phyloP scores from a whole-genome alignment of 2,113 vertebrate genomes.

The Noctilio leporinus region DNA sequence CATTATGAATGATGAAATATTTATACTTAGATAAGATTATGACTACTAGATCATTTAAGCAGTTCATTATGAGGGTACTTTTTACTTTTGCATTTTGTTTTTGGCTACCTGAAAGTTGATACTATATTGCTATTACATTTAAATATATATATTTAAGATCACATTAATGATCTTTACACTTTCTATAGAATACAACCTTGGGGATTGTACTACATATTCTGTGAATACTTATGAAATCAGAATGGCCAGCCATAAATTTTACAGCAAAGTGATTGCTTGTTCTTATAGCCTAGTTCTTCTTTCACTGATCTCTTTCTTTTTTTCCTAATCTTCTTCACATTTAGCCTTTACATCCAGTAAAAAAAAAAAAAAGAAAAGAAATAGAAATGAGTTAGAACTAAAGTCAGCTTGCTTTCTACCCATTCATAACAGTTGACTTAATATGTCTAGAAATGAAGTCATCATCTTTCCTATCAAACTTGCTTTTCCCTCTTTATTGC shows the following conservation, averaged over 20 bases:
- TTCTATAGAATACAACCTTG: not conserved
- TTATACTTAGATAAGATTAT: not conserved
- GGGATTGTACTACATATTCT: not conserved
- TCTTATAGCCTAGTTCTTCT: not conserved
- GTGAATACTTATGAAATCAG: not conserved
- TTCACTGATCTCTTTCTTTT: not conserved
- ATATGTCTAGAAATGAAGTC: not conserved
- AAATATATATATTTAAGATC: no score
- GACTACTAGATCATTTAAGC: not conserved
- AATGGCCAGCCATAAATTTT: not conserved
- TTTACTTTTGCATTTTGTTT: constrained; percentile 11
- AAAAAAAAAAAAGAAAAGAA: not conserved
- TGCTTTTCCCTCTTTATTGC: not conserved
- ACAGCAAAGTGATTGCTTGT: not conserved
- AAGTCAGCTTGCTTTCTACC: not conserved
- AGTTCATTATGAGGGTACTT: not conserved
- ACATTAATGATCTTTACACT: not conserved
- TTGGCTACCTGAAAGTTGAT: not conserved
- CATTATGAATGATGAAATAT: not conserved
- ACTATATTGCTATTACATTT: not conserved
- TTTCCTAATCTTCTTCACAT: not conserved
- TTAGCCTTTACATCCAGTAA: constrained; percentile 5
- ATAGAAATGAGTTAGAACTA: not conserved
- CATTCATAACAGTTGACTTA: constrained; percentile 20
- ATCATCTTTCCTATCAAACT: not conserved